Evolutionary conservation across 2,888 invertebrate species (phyloP).

Genomic region (Apodemia mormo): DNA sequence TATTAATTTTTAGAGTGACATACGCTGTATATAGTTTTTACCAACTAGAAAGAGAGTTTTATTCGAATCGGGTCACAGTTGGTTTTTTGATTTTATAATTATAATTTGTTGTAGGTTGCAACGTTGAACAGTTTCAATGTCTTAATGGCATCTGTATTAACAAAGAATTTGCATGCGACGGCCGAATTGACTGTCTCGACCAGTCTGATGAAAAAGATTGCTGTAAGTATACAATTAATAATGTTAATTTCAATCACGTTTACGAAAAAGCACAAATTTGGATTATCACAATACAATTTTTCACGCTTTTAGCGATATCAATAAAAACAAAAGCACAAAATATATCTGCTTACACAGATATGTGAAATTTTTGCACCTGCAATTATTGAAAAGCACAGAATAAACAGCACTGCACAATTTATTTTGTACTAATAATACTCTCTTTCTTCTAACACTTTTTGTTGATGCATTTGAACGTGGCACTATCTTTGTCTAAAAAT

Average conservation of each 20-base stretch:
- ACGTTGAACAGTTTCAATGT: conserved; percentile 52
- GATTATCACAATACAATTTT: background rate
- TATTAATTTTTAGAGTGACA: too few relatives aligned
- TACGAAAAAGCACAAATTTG: background rate
- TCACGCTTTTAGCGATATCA: background rate
- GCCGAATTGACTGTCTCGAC: conserved; percentile 81
- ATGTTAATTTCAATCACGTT: background rate
- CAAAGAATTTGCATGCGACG: conserved; percentile 83
- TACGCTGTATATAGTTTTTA: too few relatives aligned
- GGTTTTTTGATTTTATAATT: too few relatives aligned
- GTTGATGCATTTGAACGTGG: background rate
- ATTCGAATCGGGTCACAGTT: too few relatives aligned
- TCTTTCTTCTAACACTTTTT: background rate
- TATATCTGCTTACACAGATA: background rate
- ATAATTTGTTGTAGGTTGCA: conserved; percentile 40
- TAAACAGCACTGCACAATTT: conserved; percentile 5
- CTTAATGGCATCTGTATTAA: conserved; percentile 83
- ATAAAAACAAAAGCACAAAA: background rate
- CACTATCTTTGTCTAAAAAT: background rate
- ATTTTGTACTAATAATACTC: background rate
- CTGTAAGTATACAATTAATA: conserved; percentile 55
- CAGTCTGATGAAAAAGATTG: conserved; percentile 83
- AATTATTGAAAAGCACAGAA: conserved; percentile 4
- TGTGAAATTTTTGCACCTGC: background rate
- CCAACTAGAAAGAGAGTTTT: too few relatives aligned